Evolutionary conservation across 2,113 vertebrate species (phyloP).

Genomic region (rat (Rattus norvegicus)): DNA sequence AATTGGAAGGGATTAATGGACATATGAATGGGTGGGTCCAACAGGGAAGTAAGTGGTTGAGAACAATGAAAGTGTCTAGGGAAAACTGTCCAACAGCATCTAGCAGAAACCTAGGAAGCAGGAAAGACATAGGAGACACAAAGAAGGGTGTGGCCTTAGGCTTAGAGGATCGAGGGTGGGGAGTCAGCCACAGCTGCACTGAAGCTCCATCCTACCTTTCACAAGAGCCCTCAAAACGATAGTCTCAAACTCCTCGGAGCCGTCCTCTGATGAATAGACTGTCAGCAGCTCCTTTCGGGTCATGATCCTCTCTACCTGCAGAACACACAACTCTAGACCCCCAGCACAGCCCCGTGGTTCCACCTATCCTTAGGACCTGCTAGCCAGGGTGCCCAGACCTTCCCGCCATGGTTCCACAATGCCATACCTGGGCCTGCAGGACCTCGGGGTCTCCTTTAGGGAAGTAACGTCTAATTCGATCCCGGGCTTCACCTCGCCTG

Average conservation of each 20-base stretch:
- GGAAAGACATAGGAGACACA: neutral
- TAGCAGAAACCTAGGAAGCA: neutral
- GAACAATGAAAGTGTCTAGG: neutral
- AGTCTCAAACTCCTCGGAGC: conserved; percentile 91
- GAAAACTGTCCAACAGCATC: neutral
- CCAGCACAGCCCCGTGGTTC: neutral
- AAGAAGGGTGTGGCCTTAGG: neutral
- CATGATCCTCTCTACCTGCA: conserved; percentile 90
- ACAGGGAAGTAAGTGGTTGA: neutral
- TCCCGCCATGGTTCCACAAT: neutral
- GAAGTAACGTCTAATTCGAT: conserved; percentile 61
- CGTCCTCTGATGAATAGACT: conserved; percentile 90
- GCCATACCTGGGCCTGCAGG: conserved; percentile 72
- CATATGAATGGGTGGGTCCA: neutral
- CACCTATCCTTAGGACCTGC: neutral
- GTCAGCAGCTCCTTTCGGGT: conserved; percentile 90
- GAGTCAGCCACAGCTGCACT: neutral
- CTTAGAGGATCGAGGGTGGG: neutral
- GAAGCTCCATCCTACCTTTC: conserved; percentile 83
- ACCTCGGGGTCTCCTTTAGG: conserved; percentile 71
- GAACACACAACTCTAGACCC: rapidly evolving
- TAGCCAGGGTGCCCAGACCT: neutral
- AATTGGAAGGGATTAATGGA: neutral
- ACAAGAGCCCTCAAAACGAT: conserved; percentile 92
- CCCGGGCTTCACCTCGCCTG: conserved; percentile 60